Base-by-base conservation (phyloP, 2,797 vertebrate species). In the Percopsis omiscomaycus region DNA sequence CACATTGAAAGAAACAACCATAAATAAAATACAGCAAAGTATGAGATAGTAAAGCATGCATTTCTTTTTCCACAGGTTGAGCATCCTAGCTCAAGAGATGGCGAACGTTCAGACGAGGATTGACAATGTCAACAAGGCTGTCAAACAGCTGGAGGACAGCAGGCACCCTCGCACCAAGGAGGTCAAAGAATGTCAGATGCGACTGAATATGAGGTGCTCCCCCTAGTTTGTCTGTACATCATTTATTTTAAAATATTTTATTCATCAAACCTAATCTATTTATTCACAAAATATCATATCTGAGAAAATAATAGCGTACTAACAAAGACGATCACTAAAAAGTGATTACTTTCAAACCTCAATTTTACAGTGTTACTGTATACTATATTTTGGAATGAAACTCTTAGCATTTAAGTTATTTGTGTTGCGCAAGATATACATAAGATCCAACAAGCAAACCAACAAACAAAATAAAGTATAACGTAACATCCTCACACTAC, bases 51-150 rank as follows among this genome's bases (percentile, higher is more conserved):
- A 0, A 1, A 9, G 1, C 1, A 54, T 5, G 3, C 9, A 5
- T 55, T 59, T 30, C 30, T 66, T 55, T 68, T n/a, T 73, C 79
- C 68, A 32, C 82, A 99, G 98, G 89, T 89, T 99, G 79, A 94
- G 95, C 15, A 94, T 94, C 70, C 88, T 99, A 59, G 91, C 93
- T 81, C 93, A 96, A 68, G 96, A 99, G 70, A 97, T 98, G 94
- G 93, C 80, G 52, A 89, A 92, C 0, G 78, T 96, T 82, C 93
- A 93, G 87, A 75, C 83, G 8, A 94, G 95, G 66, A 94, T 98
- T 0, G 78, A 94, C 0, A 87, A 93, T 0, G 94, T 99, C 77
- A 98, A 98, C 83, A 92, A 87, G 46, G 93, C 94, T 0, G 95
- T 94, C 2, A 92, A 95, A 1, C 93, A 93, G 77, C 91, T 99